These are phyloP conservation scores for Hipparchia semele DNA, from an alignment of 2,888 invertebrate species.

Conservation along the genomic window DNA sequence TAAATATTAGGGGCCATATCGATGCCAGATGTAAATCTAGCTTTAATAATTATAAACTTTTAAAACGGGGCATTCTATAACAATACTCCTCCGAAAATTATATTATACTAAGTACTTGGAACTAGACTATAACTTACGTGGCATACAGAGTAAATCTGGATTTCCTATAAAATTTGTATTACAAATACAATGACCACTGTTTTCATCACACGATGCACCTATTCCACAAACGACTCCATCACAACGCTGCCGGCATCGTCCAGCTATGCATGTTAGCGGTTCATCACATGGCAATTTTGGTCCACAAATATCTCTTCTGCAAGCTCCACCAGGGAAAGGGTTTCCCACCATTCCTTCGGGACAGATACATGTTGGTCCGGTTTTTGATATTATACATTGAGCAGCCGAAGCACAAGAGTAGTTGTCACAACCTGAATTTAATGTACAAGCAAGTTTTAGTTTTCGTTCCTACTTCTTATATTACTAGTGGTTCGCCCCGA, in stretches of 20 bases:
- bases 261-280: conserved; percentile 92
- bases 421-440: conserved; percentile 86
- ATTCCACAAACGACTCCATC: conserved; percentile 94
- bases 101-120: not conserved
- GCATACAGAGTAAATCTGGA: conserved; percentile 94
- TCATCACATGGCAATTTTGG: conserved; percentile 89
- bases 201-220: conserved; percentile 92
- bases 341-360: conserved; percentile 93
- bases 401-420: conserved; percentile 92
- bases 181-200: conserved; percentile 92
- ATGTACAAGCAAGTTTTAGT: not conserved
- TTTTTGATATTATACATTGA: conserved; percentile 92
- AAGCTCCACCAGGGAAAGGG: conserved; percentile 95
- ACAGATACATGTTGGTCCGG: conserved; percentile 94
- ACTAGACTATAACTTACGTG: conserved; percentile 86
- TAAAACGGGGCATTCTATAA: too few relatives aligned
- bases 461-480: not conserved
- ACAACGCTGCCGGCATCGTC: conserved; percentile 94
- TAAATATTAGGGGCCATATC: too few relatives aligned
- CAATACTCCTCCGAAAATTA: too few relatives aligned
- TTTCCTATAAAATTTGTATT: conserved; percentile 94
- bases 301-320: conserved; percentile 92
- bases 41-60: too few relatives aligned
- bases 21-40: too few relatives aligned
- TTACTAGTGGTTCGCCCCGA: too few relatives aligned